These are phyloP conservation scores for Porites evermanni DNA, from an alignment of 92 coral and sea anemone species.

Conservation along the genomic window DNA sequence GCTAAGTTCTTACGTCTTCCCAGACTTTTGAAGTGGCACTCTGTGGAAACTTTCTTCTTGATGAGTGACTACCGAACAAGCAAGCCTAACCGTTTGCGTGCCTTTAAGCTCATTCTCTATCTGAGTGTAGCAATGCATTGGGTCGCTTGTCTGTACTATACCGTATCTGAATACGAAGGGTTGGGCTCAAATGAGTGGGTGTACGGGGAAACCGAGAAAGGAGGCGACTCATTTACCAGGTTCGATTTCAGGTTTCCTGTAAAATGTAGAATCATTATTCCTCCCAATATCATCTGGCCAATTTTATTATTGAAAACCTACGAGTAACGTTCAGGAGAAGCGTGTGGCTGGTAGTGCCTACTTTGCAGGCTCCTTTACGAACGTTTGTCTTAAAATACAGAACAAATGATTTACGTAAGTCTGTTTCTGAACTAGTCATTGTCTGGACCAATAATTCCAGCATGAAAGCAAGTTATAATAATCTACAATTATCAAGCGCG, in stretches of 20 bases:
- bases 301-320: too few species aligned
- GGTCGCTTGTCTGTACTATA: constrained; percentile 95
- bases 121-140: constrained; percentile 94
- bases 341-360: too few species aligned
- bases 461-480: too few species aligned
- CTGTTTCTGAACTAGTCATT: too few species aligned
- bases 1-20: constrained; percentile 69
- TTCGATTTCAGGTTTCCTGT: constrained; percentile 4
- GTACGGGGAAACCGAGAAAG: constrained; percentile 69
- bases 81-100: constrained; percentile 93
- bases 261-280: too few species aligned
- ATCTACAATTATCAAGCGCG: too few species aligned
- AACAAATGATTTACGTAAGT: too few species aligned
- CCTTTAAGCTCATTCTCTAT: constrained; percentile 84
- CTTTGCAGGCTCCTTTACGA: too few species aligned
- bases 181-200: constrained; percentile 94
- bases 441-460: too few species aligned
- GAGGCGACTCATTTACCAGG: constrained; percentile 80
- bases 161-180: constrained; percentile 97
- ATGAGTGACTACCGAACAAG: constrained; percentile 95
- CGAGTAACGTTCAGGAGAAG: too few species aligned
- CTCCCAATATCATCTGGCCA: too few species aligned
- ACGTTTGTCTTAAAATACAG: too few species aligned
- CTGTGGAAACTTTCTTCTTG: constrained; percentile 79
- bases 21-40: constrained; percentile 87